These are phyloP conservation scores for Erebia aethiops DNA, from an alignment of 2,888 invertebrate genomes.

Conservation along the genomic window DNA sequence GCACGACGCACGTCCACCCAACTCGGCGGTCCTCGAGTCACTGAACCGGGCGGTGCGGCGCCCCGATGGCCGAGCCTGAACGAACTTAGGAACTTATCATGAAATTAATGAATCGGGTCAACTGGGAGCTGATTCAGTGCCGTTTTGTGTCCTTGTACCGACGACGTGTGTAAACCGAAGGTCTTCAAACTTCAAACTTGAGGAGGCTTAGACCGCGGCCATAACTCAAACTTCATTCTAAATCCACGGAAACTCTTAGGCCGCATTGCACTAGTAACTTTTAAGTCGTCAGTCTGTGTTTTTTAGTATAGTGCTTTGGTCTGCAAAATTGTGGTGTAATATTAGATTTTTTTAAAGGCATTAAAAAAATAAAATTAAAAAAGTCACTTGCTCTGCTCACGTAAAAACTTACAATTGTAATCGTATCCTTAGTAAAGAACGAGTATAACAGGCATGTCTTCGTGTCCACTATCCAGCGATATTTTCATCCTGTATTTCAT, in stretches of 20 bases:
- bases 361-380: too few relatives aligned
- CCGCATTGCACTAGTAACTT: too few relatives aligned
- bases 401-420: too few relatives aligned
- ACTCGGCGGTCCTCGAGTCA: conserved; percentile 68
- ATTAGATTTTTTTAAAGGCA: too few relatives aligned
- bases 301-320: too few relatives aligned
- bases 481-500: too few relatives aligned
- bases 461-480: too few relatives aligned
- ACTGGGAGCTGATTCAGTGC: conserved; percentile 46
- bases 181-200: conserved; percentile 13
- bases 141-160: conserved; percentile 36
- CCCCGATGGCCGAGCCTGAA: conserved; percentile 64
- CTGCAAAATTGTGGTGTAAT: too few relatives aligned
- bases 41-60: conserved; percentile 63
- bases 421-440: too few relatives aligned
- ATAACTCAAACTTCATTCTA: background rate
- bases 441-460: too few relatives aligned
- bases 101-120: conserved; percentile 76
- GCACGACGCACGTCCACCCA: conserved; percentile 51
- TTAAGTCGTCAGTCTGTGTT: too few relatives aligned
- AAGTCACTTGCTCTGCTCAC: too few relatives aligned
- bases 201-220: background rate
- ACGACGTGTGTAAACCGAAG: background rate
- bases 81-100: conserved; percentile 65
- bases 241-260: background rate